Evolutionary conservation across 2,888 invertebrate species (phyloP), one percentile per base, ranked within the genome.

Genomic region (Drosophila paranaensis): DNA sequence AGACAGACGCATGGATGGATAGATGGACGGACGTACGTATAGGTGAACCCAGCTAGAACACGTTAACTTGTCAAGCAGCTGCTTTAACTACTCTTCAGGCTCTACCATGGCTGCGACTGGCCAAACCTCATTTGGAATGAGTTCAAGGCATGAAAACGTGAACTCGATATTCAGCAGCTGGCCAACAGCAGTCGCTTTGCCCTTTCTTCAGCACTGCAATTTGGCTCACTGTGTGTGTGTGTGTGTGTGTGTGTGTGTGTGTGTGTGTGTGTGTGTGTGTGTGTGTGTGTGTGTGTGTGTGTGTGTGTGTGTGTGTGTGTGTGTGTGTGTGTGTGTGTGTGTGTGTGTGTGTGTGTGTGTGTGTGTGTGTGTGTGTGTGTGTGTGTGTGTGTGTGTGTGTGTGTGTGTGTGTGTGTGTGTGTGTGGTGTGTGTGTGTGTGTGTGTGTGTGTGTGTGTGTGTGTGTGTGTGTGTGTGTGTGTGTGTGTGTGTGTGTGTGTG

Each of bases 191-290:
- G 54, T 35, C 16, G 60, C 35, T 50, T 53, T 40, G 56, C 40
- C 30, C 42, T 63, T 30, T 40, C 46, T 43, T 46, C 50, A 60
- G 62, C 75, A 62, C 55, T 69, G 69, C 77, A 81, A 69, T 81
- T 72, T 69, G 61, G 42, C 35, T 50, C n/a, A n/a, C n/a, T n/a
- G 51, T 33, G 30, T 48, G 53, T 53, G 20, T 46, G 48, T 57
- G 20, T 51, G 27, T 16, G 35, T n/a, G 35, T 53, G 35, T 48
- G 53, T 60, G 42, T 45, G n/a, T n/a, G 37, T 46, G 50, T n/a
- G 33, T 48, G 37, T n/a, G 39, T n/a, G 33, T 50, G 13, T 50
- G 50, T 20, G 10, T 11, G 20, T 20, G 20, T 20, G 20, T 20
- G 20, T 20, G 20, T 20, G 20, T 20, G 20, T 20, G 20, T 20